Percentiles rank a stretch among this genome's conserved stretches.
phyloP scores from a whole-genome alignment of 2,797 vertebrate species.

The Microctenopoma steveboyesi region DNA sequence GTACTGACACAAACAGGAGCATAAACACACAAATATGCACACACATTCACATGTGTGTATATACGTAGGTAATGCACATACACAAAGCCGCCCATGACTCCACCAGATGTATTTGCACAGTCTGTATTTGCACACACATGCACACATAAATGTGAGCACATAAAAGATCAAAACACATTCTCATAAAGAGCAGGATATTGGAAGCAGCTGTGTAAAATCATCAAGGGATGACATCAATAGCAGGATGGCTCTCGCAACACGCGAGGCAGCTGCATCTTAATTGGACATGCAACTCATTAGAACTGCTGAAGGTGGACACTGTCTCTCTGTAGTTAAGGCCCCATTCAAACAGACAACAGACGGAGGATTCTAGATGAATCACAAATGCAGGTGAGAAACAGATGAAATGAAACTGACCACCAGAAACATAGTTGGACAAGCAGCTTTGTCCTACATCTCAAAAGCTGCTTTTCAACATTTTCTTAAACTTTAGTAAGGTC shows the following conservation, averaged over 20 bases:
- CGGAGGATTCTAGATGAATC: constrained; percentile 19
- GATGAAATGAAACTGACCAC: neutral
- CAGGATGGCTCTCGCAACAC: constrained; percentile 64
- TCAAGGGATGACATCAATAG: constrained; percentile 81
- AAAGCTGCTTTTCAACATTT: neutral
- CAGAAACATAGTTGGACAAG: neutral
- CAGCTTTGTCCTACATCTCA: neutral
- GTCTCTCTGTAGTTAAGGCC: constrained; percentile 21
- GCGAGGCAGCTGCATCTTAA: constrained; percentile 76
- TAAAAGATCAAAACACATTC: constrained; percentile 75
- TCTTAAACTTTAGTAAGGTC: neutral
- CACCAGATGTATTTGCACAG: constrained; percentile 67
- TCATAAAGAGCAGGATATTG: constrained; percentile 82
- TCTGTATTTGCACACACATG: constrained; percentile 69
- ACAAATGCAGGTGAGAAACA: constrained; percentile 5
- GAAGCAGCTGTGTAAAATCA: constrained; percentile 76
- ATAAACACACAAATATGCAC: constrained; percentile 7
- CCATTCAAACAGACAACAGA: constrained; percentile 24
- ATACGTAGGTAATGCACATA: constrained; percentile 38
- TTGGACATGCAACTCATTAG: constrained; percentile 72
- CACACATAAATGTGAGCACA: constrained; percentile 60
- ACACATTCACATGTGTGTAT: constrained; percentile 25
- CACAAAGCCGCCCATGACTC: constrained; percentile 34
- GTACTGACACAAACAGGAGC: constrained; percentile 16
- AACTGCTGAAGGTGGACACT: constrained; percentile 49